Conservation (phyloP, 2,888 invertebrate species). For the Drosophila histrio region DNA sequence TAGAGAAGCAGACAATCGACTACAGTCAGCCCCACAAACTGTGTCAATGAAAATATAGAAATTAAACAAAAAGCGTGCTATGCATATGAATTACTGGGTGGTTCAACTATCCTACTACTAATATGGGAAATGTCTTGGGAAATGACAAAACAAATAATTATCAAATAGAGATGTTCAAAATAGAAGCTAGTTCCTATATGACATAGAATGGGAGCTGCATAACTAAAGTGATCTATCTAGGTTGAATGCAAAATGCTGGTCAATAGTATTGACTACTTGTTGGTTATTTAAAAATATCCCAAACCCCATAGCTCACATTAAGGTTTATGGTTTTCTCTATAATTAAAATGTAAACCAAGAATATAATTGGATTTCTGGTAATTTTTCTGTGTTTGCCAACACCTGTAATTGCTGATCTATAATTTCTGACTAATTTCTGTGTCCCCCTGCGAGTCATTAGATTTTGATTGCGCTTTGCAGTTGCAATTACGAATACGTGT, state of each 20-base stretch:
- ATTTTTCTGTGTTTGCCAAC: constrained; percentile 1
- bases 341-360: constrained; percentile 1
- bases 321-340: neutral
- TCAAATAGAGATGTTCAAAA: constrained; percentile 5
- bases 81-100: constrained; percentile 37
- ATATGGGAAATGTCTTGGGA: constrained; percentile 34
- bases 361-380: constrained; percentile 5
- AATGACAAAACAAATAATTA: constrained; percentile 10
- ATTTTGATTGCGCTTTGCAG: constrained; percentile 22
- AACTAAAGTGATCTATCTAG: neutral
- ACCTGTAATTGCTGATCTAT: constrained; percentile 16
- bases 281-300: neutral
- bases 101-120: neutral
- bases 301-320: neutral
- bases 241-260: neutral
- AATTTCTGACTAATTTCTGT: constrained; percentile 23
- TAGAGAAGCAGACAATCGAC: constrained; percentile 7
- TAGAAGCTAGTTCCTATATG: neutral
- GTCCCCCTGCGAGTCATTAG: constrained; percentile 3
- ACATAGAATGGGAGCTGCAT: neutral
- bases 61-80: constrained; percentile 49
- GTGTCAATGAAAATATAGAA: constrained; percentile 65
- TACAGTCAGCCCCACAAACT: constrained; percentile 44
- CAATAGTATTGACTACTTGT: neutral
- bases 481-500: constrained; percentile 44